Conservation (phyloP, 2,888 invertebrate species). For the Sphinx pinastri region DNA sequence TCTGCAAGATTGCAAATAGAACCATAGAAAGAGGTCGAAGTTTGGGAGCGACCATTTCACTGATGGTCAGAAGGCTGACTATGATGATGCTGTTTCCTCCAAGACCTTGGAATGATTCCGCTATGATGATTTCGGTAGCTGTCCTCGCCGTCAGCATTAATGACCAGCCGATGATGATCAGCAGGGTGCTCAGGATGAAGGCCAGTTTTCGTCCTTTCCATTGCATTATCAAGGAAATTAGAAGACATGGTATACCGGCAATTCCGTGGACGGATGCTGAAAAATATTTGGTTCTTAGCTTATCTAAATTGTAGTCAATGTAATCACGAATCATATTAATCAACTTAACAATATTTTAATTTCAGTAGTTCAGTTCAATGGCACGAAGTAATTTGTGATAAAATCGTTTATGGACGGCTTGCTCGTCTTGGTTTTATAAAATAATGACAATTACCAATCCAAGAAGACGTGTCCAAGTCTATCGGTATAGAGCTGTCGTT, state of each 20-base stretch:
- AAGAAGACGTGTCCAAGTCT: slow-evolving; percentile 40
- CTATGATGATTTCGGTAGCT: slow-evolving; percentile 16
- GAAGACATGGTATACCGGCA: slow-evolving; percentile 26
- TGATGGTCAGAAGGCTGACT: slow-evolving; percentile 23
- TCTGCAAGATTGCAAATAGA: slow-evolving; percentile 11
- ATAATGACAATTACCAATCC: slow-evolving; percentile 39
- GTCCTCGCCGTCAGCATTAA: slow-evolving; percentile 7
- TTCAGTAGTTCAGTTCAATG: too few species aligned
- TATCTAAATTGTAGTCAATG: not conserved
- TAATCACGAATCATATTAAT: too few species aligned
- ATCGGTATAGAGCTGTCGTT: slow-evolving; percentile 37
- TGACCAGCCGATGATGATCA: slow-evolving; percentile 27
- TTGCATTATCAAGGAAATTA: slow-evolving; percentile 29
- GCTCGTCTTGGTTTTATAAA: too few species aligned
- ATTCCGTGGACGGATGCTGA: slow-evolving; percentile 30
- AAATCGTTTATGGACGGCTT: too few species aligned
- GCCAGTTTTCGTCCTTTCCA: slow-evolving; percentile 27
- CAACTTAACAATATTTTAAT: too few species aligned
- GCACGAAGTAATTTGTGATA: too few species aligned
- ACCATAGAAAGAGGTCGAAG: slow-evolving; percentile 34
- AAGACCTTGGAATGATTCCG: slow-evolving; percentile 29
- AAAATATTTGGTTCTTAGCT: not conserved
- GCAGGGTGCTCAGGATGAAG: slow-evolving; percentile 22
- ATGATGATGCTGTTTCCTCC: slow-evolving; percentile 23
- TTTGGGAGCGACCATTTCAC: slow-evolving; percentile 42